A percentile compares a stretch with the other conserved stretches of the same genome.
These are phyloP conservation scores for Biston stratarius DNA, from an alignment of 2,888 invertebrate species.

Conservation along the genomic window DNA sequence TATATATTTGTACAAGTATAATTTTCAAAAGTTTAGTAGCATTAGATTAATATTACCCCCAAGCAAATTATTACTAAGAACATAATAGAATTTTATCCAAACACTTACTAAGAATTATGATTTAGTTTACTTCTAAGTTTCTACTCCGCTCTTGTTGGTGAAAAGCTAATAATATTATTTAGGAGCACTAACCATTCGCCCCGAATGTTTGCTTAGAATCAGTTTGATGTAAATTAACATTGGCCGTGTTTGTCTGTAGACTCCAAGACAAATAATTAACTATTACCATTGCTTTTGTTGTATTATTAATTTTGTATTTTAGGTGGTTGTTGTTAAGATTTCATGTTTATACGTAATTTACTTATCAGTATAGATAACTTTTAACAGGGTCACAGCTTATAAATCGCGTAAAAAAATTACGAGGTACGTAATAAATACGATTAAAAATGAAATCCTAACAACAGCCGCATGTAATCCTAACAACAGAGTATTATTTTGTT, in stretches of 20 bases:
- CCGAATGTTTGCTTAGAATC: constrained; percentile 53
- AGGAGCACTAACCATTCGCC: constrained; percentile 23
- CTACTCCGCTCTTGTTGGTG: constrained; percentile 17
- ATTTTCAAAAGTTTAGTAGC: background rate
- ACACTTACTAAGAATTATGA: background rate
- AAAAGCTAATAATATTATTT: constrained; percentile 33
- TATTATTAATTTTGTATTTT: constrained; percentile 8
- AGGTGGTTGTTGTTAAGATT: background rate
- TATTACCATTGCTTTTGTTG: constrained; percentile 9
- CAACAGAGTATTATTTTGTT: no score
- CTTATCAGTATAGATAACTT: no score
- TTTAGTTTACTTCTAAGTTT: background rate
- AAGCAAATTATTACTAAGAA: background rate
- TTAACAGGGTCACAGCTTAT: no score
- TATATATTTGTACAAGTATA: background rate
- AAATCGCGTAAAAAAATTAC: no score
- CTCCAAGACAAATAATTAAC: constrained; percentile 21
- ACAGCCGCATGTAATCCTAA: no score
- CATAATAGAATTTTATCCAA: no score
- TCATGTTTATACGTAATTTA: background rate
- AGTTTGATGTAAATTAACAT: constrained; percentile 53
- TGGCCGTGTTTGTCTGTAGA: constrained; percentile 26
- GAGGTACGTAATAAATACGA: no score
- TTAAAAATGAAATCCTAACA: no score
- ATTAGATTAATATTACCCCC: background rate